Percentiles rank a stretch among this genome's conserved stretches.
Conservation (phyloP, 1,140 invertebrate species). For the Habropoda laboriosa region DNA sequence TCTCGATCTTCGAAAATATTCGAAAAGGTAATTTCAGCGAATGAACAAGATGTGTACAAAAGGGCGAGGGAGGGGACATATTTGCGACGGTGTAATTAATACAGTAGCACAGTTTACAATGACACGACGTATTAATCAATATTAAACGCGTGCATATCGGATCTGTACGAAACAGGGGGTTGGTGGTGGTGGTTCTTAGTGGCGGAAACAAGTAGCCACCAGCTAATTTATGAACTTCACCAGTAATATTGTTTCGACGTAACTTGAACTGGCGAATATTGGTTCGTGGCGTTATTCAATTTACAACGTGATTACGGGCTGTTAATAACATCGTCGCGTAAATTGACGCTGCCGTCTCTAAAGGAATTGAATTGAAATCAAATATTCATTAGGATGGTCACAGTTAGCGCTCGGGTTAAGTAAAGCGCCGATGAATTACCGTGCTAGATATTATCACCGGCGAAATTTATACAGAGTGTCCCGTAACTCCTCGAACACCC, state of each 20-base stretch:
- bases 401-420: background rate
- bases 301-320: slow-evolving; percentile 30
- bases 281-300: slow-evolving; percentile 32
- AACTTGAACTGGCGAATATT: slow-evolving; percentile 23
- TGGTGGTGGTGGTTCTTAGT: background rate
- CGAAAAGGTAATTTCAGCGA: too few species aligned
- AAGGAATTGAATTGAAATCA: slow-evolving; percentile 39
- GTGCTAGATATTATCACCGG: background rate
- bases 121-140: too few species aligned
- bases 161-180: background rate
- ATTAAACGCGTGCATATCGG: background rate
- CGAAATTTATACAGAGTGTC: too few species aligned
- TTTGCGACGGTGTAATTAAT: background rate
- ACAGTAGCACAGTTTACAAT: background rate
- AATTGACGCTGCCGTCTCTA: slow-evolving; percentile 15
- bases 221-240: slow-evolving; percentile 14
- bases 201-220: background rate
- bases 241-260: slow-evolving; percentile 3
- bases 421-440: slow-evolving; percentile 26
- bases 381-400: slow-evolving; percentile 33
- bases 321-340: slow-evolving; percentile 24
- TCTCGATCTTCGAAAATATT: too few species aligned
- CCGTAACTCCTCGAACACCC: too few species aligned
- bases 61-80: too few species aligned
- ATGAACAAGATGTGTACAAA: too few species aligned